Percentiles rank a stretch among this genome's conserved stretches.
These are phyloP conservation scores for Galleria mellonella DNA, from an alignment of 1,140 invertebrate species.

Conservation along the genomic window DNA sequence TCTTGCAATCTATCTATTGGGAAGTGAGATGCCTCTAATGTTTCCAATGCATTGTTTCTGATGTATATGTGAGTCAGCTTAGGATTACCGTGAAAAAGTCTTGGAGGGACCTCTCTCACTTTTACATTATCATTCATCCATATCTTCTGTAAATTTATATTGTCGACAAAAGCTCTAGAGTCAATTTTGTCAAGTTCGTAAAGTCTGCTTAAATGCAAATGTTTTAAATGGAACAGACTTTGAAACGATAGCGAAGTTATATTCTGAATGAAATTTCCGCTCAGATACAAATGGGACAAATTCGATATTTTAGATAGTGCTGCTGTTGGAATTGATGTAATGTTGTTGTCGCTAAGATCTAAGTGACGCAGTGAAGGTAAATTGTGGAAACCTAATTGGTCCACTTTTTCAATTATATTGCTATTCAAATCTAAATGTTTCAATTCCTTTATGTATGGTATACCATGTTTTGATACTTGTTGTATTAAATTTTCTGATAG, in stretches of 20 bases:
- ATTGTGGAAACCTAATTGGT: conserved; percentile 80
- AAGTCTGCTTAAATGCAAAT: conserved; percentile 81
- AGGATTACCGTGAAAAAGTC: conserved; percentile 84
- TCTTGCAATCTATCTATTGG: conserved; percentile 83
- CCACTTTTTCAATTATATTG: conserved; percentile 83
- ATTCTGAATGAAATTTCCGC: conserved; percentile 82
- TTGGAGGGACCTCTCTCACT: conserved; percentile 79
- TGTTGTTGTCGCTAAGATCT: conserved; percentile 87
- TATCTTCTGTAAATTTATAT: conserved; percentile 86
- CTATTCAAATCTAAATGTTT: conserved; percentile 79
- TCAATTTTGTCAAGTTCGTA: conserved; percentile 80
- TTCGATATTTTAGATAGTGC: conserved; percentile 84
- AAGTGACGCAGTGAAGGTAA: conserved; percentile 81
- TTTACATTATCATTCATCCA: conserved; percentile 85
- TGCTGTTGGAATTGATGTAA: conserved; percentile 84
- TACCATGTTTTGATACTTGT: conserved; percentile 78
- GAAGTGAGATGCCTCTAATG: conserved; percentile 85
- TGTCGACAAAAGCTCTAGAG: conserved; percentile 86
- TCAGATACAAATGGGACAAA: conserved; percentile 82
- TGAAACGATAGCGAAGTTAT: conserved; percentile 85
- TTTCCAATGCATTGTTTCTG: conserved; percentile 81
- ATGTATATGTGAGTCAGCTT: conserved; percentile 83
- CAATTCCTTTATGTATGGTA: conserved; percentile 81
- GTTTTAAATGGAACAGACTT: conserved; percentile 85
- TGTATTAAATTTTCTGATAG: conserved; percentile 84